Conservation (phyloP, 2,797 vertebrate genomes). For the Alca torda region DNA sequence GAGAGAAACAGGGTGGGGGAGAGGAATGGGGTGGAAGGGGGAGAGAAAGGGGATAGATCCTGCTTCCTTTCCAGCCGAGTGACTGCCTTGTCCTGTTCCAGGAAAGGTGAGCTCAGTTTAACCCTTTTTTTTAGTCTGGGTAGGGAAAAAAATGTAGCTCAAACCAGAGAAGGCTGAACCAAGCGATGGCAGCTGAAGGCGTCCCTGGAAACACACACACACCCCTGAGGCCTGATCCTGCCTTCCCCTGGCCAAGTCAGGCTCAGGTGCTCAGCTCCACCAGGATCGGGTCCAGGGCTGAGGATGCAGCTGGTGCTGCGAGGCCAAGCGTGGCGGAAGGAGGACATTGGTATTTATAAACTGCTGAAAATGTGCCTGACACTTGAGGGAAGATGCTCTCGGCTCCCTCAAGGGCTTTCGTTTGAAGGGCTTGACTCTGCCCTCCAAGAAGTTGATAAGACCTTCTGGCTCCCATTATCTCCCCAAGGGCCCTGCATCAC, state of each 20-base stretch:
- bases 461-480: background rate
- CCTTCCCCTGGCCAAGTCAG: background rate
- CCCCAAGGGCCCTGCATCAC: fast-evolving
- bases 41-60: background rate
- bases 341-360: background rate
- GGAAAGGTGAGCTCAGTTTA: background rate
- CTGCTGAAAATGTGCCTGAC: background rate
- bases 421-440: constrained; percentile 30
- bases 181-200: background rate
- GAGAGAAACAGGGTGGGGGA: background rate
- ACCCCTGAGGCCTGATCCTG: background rate
- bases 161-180: background rate
- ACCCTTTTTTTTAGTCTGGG: background rate
- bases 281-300: background rate
- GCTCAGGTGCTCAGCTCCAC: background rate
- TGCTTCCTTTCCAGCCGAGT: background rate
- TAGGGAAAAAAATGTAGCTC: background rate
- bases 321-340: fast-evolving
- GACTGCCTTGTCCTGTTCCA: background rate
- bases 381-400: constrained; percentile 23
- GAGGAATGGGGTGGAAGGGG: background rate
- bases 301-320: fast-evolving
- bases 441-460: background rate
- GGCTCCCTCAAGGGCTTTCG: background rate
- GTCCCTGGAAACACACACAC: background rate